phyloP scores from a whole-genome alignment of 2,888 invertebrate species.

The Agonopterix heracliana region DNA sequence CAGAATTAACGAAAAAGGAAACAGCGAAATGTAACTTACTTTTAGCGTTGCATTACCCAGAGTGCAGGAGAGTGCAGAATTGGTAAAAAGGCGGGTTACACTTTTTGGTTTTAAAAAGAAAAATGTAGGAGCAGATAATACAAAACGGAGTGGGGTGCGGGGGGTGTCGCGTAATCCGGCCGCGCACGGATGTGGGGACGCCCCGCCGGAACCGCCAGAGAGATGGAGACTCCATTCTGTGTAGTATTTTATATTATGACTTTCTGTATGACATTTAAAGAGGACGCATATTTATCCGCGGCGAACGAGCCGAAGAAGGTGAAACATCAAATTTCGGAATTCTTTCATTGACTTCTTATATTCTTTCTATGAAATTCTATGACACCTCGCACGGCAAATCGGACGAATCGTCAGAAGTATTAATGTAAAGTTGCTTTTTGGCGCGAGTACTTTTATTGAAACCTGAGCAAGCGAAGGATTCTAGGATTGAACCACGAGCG shows the following conservation, averaged over 20 bases:
- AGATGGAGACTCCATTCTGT: background rate
- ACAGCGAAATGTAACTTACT: conserved; percentile 1
- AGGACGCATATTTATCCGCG: no score
- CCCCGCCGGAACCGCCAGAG: conserved; percentile 5
- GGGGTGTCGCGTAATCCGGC: conserved; percentile 35
- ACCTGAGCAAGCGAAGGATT: no score
- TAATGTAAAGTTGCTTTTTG: no score
- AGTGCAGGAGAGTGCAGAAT: conserved; percentile 17
- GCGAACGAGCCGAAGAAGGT: no score
- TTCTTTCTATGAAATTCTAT: no score
- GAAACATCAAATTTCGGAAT: no score
- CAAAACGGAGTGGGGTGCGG: conserved; percentile 34
- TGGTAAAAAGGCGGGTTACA: conserved; percentile 16
- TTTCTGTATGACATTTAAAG: no score
- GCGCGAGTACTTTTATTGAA: no score
- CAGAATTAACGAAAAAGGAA: background rate
- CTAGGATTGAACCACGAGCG: no score
- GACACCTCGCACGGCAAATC: no score
- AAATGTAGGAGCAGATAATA: conserved; percentile 50
- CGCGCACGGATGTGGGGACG: conserved; percentile 26
- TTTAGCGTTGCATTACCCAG: conserved; percentile 5
- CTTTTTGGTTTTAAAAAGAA: conserved; percentile 29
- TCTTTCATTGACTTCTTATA: no score
- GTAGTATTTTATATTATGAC: background rate
- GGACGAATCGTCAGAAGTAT: no score